These are phyloP conservation scores for Stictonetta naevosa DNA, from an alignment of 2,113 vertebrate genomes.

Conservation along the genomic window DNA sequence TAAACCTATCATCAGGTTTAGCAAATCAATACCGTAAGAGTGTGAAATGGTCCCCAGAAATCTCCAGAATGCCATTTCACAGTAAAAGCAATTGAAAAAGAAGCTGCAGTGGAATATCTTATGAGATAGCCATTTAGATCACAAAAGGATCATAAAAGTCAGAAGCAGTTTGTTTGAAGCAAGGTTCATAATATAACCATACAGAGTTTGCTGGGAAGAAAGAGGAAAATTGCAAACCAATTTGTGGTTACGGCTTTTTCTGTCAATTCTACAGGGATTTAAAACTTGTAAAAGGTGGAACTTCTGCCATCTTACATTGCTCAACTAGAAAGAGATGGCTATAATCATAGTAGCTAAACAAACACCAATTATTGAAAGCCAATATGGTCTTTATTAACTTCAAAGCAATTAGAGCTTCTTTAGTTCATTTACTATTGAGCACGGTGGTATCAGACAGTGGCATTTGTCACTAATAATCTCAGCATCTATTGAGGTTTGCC, in stretches of 20 bases:
- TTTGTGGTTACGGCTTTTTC: conserved; percentile 82
- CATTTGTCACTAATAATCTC: conserved; percentile 56
- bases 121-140: conserved; percentile 84
- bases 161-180: conserved; percentile 82
- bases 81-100: conserved; percentile 81
- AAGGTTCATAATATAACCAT: conserved; percentile 81
- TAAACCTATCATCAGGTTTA: conserved; percentile 79
- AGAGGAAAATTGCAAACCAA: conserved; percentile 82
- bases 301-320: conserved; percentile 73
- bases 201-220: conserved; percentile 72
- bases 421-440: conserved; percentile 50
- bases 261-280: conserved; percentile 80
- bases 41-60: conserved; percentile 80
- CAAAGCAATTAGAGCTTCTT: conserved; percentile 71
- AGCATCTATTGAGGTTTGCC: conserved; percentile 7
- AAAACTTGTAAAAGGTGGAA: conserved; percentile 81
- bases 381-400: conserved; percentile 75
- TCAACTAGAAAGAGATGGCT: conserved; percentile 61
- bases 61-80: conserved; percentile 81
- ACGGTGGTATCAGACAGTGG: conserved; percentile 40
- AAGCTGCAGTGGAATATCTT: conserved; percentile 80
- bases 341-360: conserved; percentile 71
- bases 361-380: conserved; percentile 75
- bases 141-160: conserved; percentile 85
- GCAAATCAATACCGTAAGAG: conserved; percentile 80